Evolutionary conservation across 2,888 invertebrate genomes (phyloP), one percentile per base, ranked within the genome.

Genomic region (Syrphus vitripennis): DNA sequence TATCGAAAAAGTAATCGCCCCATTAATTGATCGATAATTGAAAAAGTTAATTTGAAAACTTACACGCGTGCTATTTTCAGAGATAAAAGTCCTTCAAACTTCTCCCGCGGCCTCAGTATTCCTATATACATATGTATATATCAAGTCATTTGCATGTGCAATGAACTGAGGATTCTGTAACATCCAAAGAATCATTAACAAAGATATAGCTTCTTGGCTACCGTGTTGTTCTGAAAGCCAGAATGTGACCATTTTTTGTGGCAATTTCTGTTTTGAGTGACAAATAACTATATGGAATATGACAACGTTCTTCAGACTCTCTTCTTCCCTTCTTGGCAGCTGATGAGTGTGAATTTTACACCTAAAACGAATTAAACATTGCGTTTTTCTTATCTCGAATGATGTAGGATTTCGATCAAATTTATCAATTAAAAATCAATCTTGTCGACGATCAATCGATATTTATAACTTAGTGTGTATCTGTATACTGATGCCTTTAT

Each of bases 21-120:
- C 75, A 82, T 88, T 88, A 88, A 88, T 88, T 88, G 88, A 88
- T 88, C 87, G 87, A 87, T 88, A 88, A 88, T 88, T 88, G 88
- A 88, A 88, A 88, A 88, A 88, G 86, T 86, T 88, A 88, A 88
- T 88, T 88, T 88, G 87, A 88, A 88, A 72, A 87, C 83, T 86
- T 88, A 88, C 72, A 88, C 87, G 87, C 88, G 87, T 86, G 87
- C 88, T 86, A 59, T 75, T 81, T 86, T 69, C 31, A 19, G 70
- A 55, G 88, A 88, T 88, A 88, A 88, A 72, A 69, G 50, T 21
- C 53, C 61, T 69, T 26, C 26, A 2, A 57, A 10, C 34, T 26
- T 19, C 31, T 9, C 9, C 4, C 6, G n/a, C n/a, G 4, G 10
- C 10, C 10, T 5, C 3, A 12, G 55, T n/a, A n/a, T n/a, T n/a